These are phyloP conservation scores for Rambutsinella grinnellia DNA, from an alignment of 2,888 invertebrate species.

Conservation along the genomic window DNA sequence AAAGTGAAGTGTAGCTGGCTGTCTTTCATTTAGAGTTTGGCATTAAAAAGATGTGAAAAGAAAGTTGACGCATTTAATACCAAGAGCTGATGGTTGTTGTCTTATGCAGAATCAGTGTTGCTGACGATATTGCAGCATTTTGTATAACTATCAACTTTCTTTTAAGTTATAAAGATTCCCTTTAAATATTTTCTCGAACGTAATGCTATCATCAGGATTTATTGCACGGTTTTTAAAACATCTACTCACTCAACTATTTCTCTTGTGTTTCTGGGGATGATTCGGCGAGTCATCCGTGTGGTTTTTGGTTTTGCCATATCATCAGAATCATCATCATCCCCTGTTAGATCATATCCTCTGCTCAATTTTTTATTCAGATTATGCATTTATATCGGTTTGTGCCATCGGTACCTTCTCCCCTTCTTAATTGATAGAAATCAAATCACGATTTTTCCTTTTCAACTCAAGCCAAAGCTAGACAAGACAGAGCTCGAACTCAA, in stretches of 20 bases:
- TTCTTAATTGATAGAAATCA: conserved; percentile 52
- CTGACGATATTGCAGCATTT: too few relatives aligned
- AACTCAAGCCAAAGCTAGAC: conserved; percentile 24
- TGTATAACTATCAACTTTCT: too few relatives aligned
- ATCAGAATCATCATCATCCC: conserved; percentile 3
- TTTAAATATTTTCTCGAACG: conserved; percentile 14
- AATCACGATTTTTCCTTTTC: conserved; percentile 46
- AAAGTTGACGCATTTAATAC: not conserved
- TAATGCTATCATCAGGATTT: conserved; percentile 26
- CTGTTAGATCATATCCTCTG: not conserved
- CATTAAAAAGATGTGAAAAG: not conserved
- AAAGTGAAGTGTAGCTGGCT: not conserved
- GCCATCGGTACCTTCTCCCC: conserved; percentile 45
- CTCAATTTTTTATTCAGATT: conserved; percentile 30
- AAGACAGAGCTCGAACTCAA: not conserved
- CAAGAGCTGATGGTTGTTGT: not conserved
- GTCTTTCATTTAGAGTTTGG: not conserved
- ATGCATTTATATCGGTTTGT: conserved; percentile 36
- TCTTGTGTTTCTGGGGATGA: conserved; percentile 1
- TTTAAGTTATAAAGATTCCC: not conserved
- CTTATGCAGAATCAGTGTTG: not conserved
- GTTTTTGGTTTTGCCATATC: conserved; percentile 47
- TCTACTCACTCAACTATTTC: not conserved
- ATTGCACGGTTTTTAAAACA: conserved; percentile 25
- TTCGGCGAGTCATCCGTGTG: conserved; percentile 35